Base-by-base conservation (phyloP, 23 tunicate species). In the Diplosoma virens region DNA sequence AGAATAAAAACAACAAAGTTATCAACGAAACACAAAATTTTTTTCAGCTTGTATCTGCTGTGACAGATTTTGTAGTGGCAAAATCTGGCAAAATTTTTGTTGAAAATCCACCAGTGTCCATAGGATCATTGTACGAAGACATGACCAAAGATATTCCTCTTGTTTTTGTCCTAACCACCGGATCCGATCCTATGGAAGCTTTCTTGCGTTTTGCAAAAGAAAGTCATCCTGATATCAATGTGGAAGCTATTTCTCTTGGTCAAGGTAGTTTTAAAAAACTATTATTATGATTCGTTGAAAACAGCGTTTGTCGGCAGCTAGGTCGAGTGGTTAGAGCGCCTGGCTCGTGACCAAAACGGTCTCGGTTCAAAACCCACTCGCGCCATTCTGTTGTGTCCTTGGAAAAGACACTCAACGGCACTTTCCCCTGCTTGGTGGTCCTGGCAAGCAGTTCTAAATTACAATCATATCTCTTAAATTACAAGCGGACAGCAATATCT, bases 131-230 rank as follows among this genome's bases (percentile, higher is more conserved):
- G 37, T 93, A 85, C 59, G 87, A 58, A 18, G 87, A 93, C 68
- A 81, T 81, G 70, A 81, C 77, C 41, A 80, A 76, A n/a, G 14
- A 59, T 34, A 81, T 72, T 31, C 98, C 98, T 18, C 77, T 93
- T 0, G 98, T 93, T 47, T 85, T 93, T 68, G 87, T 93, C 14
- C 88, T 93, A n/a, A 85, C 87, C 77, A 71, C 98, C 27, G 98
- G 98, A 3, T 85, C 93, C 25, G 98, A 93, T 67, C 98, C 98
- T 32, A 86, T 86, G 98, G 87, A 84, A 25, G 87, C 93, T 20
- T 86, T 93, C 72, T 18, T 85, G 35, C 67, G 87, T 18, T 86
- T 93, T 34, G 98, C 98, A 7, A 71, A 65, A 36, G 87, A 86
- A 58, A 52, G 75, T 2, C 67, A 75, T 47, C 58, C 37, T 22